These are phyloP conservation scores for Pollenia amentaria DNA, from an alignment of 2,888 invertebrate genomes.

Conservation along the genomic window DNA sequence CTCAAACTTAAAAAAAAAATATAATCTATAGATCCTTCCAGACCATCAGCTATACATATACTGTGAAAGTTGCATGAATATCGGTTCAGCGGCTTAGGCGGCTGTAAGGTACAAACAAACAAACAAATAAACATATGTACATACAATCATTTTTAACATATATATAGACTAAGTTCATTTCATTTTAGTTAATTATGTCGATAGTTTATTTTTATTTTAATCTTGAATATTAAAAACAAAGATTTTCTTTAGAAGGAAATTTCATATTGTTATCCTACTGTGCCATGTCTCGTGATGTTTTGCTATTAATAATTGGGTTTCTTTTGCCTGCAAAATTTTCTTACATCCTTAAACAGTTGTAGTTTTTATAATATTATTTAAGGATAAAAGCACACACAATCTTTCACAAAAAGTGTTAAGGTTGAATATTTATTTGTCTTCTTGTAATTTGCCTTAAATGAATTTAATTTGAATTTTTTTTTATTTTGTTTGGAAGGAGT, in stretches of 20 bases:
- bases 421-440: constrained; percentile 26
- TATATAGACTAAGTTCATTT: not conserved
- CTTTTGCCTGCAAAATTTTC: not conserved
- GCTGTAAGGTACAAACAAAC: no score
- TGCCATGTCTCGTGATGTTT: constrained; percentile 55
- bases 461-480: constrained; percentile 12
- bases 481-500: not conserved
- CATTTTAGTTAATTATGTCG: not conserved
- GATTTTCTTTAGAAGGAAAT: not conserved
- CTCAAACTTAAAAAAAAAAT: no score
- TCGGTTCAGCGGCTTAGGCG: no score
- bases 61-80: no score
- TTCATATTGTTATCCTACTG: constrained; percentile 40
- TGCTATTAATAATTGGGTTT: constrained; percentile 43
- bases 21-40: no score
- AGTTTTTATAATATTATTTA: not conserved
- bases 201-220: not conserved
- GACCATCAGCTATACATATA: no score
- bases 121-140: no score
- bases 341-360: constrained; percentile 38
- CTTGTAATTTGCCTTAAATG: constrained; percentile 13
- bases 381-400: not conserved
- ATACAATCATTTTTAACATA: no score
- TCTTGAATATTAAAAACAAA: constrained; percentile 8
- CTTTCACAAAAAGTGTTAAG: constrained; percentile 38